Conservation (phyloP, 2,113 vertebrate genomes). For the Sinocyclocheilus grahami region DNA sequence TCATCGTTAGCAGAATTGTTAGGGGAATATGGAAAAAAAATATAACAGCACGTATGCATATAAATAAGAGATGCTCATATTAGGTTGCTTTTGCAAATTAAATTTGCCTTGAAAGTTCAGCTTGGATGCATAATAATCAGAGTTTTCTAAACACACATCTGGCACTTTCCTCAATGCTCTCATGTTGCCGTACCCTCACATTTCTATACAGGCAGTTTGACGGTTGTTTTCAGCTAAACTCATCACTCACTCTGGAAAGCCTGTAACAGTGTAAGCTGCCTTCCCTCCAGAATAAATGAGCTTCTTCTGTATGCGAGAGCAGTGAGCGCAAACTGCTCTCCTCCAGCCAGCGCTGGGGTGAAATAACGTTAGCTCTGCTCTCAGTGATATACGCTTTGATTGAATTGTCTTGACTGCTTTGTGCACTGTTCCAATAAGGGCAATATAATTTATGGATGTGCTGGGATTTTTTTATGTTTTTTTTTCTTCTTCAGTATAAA, state of each 20-base stretch:
- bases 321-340: not conserved
- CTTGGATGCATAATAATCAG: not conserved
- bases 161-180: not conserved
- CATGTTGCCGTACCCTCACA: not conserved
- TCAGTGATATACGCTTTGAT: constrained; percentile 12
- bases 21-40: not conserved
- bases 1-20: not conserved
- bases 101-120: too few species aligned
- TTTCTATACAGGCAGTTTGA: not conserved
- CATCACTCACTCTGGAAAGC: constrained; percentile 27
- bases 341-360: not conserved
- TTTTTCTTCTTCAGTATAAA: not conserved
- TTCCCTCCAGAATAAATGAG: constrained; percentile 15
- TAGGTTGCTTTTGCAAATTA: not conserved
- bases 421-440: not conserved
- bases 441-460: not conserved
- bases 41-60: not conserved
- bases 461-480: not conserved
- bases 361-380: constrained; percentile 8
- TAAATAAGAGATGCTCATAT: not conserved
- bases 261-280: not conserved
- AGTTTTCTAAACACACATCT: not conserved
- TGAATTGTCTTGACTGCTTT: constrained; percentile 11
- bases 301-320: constrained; percentile 2
- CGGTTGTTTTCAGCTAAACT: constrained; percentile 7